phyloP scores from a whole-genome alignment of 1,140 invertebrate species.

The Heliconius himera region DNA sequence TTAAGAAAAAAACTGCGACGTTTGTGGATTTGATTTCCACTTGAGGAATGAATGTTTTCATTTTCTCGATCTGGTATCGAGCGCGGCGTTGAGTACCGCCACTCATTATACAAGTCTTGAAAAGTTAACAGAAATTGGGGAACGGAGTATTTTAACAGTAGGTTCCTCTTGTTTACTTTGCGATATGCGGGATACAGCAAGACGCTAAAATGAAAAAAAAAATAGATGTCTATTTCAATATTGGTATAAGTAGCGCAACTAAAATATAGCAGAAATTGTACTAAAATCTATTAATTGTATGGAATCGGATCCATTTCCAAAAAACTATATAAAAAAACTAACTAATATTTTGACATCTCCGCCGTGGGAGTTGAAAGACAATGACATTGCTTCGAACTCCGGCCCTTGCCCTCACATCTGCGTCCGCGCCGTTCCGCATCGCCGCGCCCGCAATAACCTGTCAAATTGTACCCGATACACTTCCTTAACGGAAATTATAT shows the following conservation, averaged over 20 bases:
- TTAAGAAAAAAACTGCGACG: no score
- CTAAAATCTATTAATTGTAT: no score
- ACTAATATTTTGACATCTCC: neutral
- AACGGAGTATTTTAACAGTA: neutral
- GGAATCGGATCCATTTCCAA: no score
- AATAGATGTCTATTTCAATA: neutral
- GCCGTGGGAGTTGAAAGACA: conserved; percentile 46
- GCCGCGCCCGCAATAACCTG: conserved; percentile 32
- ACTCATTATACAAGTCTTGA: neutral
- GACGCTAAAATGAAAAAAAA: neutral
- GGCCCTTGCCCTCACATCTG: conserved; percentile 41
- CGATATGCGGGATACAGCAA: neutral
- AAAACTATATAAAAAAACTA: neutral
- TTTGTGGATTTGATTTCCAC: no score
- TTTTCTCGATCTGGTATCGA: no score
- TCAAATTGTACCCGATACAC: conserved; percentile 21
- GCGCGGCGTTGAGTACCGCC: neutral
- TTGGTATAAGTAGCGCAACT: neutral
- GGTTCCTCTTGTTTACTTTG: neutral
- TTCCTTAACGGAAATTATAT: conserved; percentile 14
- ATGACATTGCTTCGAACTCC: conserved; percentile 25
- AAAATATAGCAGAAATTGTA: no score
- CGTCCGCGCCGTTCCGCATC: conserved; percentile 38
- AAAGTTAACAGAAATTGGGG: neutral
- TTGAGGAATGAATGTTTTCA: no score